Evolutionary conservation across 2,113 vertebrate species (phyloP), one percentile per base, ranked within the genome.

Genomic region (Lagenorhynchus albirostris): DNA sequence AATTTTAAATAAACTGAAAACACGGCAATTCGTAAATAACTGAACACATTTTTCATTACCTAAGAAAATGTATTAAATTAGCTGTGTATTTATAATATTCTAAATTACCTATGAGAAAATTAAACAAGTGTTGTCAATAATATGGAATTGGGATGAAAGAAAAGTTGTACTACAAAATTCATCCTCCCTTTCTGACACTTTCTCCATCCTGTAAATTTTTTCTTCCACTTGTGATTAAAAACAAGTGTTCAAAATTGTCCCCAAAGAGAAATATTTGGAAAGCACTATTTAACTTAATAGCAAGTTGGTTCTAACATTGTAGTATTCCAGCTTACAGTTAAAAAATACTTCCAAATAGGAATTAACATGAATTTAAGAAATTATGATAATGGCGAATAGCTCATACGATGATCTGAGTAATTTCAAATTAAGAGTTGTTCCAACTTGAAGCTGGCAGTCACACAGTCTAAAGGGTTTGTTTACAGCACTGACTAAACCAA

Each of bases 401-500:
- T 94, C 41, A 25, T 17, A 68, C 13, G 33, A 90, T 93, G 71
- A 91, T 81, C 87, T 65, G 87, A 94, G 81, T 95, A 93, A 96
- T 76, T 96, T 93, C 96, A 96, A 95, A 96, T 74, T 73, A 93
- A 88, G 47, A 93, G 77, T 62, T 89, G 62, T 82, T 88, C 93
- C 94, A 97, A 80, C 88, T 92, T 74, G 81, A 94, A 92, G 68
- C 68, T 89, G 93, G 81, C 94, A 94, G 84, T 77, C 89, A 89
- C 70, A 63, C 21, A 84, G 91, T 92, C 68, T 95, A 91, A 95
- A 96, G 87, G 44, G 84, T 95, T 96, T 97, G 95, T 97, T 96
- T 97, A 93, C 92, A 88, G 68, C 83, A 62, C n/a, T 13, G 84
- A 91, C 47, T 70, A 94, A 76, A 97, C 63, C 71, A 93, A 97